Evolutionary conservation across 2,888 invertebrate genomes (phyloP), one percentile per base, ranked within the genome.

Genomic region (Podotricha telesiphe): DNA sequence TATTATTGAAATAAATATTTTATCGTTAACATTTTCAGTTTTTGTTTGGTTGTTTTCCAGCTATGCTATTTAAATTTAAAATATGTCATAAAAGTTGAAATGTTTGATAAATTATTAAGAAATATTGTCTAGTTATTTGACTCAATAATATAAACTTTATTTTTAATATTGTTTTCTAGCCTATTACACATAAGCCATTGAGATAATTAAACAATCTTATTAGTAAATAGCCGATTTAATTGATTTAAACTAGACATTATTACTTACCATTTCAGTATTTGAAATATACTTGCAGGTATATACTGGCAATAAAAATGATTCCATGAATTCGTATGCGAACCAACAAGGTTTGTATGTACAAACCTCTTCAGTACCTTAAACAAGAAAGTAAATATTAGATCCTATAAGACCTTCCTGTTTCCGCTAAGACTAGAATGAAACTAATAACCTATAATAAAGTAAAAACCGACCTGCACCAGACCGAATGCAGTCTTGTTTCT

Each of bases 261-360:
- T 48, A 48, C 48, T 48, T 19, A 48, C 48, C 6, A 19, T 48
- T 48, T 48, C 48, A 19, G 48, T 19, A 19, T 48, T 48, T 19
- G 10, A 19, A 17, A 3, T 10, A 19, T 48, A 17, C 1, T 48
- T 48, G 48, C 48, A 48, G 4, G 48, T 48, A 48, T 48, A 48
- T 8, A 48, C 48, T 19, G 48, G 48, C 10, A 48, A 19, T 48
- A 48, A 48, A 48, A 48, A 48, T 48, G 48, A 48, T 19, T 48
- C 48, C 48, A 48, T 48, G 19, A 10, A 42, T 13, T 42, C 42
- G 13, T 42, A 42, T 13, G 42, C 42, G 13, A 42, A 42, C 42
- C 42, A 42, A 42, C 42, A 42, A 42, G 42, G 42, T 42, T 42
- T 42, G 42, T 42, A 42, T 1, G 13, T 13, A 42, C n/a, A n/a